Evolutionary conservation across 2,888 invertebrate species (phyloP), one percentile per base, ranked within the genome.

Genomic region (Cheilosia urbana): DNA sequence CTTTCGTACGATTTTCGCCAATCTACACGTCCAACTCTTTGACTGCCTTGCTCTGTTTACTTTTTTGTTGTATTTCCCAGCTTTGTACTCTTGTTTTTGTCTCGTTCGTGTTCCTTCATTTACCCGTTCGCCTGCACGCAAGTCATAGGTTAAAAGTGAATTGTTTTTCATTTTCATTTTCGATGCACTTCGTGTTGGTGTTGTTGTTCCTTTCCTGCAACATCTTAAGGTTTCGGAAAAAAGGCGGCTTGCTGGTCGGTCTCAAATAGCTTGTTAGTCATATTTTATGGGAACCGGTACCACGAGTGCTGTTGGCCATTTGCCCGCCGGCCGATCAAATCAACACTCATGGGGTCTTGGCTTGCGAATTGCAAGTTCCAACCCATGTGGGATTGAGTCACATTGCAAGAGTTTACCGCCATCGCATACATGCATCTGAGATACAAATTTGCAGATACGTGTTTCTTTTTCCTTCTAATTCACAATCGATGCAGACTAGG

Each of bases 141-240:
- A 77, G 77, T 71, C 78, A 71, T 69, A 78, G 78, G 69, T 78
- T 78, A 78, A 78, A 78, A 78, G 78, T 78, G 69, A 71, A 71
- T 78, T 78, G 63, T 57, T 78, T 63, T 47, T 69, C 77, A 42
- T 62, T 77, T 77, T 77, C 68, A 63, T 78, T 78, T 60, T 7
- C 24, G 37, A 27, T 19, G 13, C 37, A 17, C 27, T 72, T 55
- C 17, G 45, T 45, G 45, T 7, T 49, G 17, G 21, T 49, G 49
- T 49, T 49, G 11, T 49, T 11, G 45, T 47, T 30, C 19, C 4
- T n/a, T 37, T 19, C n/a, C 27, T 13, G 9, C 45, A 55, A 53
- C 30, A 24, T 24, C 60, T 60, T 76, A 66, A 58, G 65, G 66
- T 58, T 68, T 37, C 30, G 9, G 11, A 27, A 21, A 49, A 6